A percentile compares a stretch with the other conserved stretches of the same genome.
These are phyloP conservation scores for Cyphomyrus discorhynchus DNA, from an alignment of 2,113 vertebrate genomes.

Conservation along the genomic window DNA sequence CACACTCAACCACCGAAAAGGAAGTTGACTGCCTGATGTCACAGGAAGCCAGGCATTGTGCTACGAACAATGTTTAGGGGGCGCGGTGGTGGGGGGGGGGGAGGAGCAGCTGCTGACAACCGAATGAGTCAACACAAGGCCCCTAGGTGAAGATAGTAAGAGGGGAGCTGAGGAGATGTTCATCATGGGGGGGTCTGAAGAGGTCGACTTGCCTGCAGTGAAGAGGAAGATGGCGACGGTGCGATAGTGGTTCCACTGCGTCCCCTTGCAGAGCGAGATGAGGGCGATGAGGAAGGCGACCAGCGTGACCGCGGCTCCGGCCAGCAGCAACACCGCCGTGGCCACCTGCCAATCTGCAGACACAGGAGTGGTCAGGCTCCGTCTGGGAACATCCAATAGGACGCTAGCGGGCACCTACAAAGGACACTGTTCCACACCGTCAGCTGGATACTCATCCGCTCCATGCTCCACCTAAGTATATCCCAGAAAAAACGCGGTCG, in stretches of 20 bases:
- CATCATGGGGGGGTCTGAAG: not conserved
- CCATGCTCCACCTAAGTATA: not conserved
- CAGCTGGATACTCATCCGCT: not conserved
- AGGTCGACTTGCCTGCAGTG: conserved; percentile 57
- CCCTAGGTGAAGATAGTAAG: not conserved
- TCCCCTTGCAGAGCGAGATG: conserved; percentile 64
- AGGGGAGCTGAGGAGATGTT: not conserved
- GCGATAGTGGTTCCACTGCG: conserved; percentile 59
- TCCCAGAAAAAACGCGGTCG: not conserved
- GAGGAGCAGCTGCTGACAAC: not conserved
- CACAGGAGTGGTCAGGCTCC: conserved; percentile 6
- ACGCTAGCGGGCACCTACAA: not conserved
- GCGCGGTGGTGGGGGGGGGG: not conserved
- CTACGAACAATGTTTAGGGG: not conserved
- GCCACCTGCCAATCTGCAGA: conserved; percentile 73
- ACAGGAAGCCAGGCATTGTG: not conserved
- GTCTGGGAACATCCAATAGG: not conserved
- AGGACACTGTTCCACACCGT: not conserved
- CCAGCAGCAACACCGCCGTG: conserved; percentile 63
- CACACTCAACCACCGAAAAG: not conserved
- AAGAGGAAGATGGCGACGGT: conserved; percentile 66
- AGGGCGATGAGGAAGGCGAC: conserved; percentile 63
- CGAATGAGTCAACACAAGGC: not conserved
- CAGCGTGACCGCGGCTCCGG: conserved; percentile 57
- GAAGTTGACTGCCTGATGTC: not conserved